phyloP scores from a whole-genome alignment of 1,140 invertebrate species.

The Uloborus diversus region DNA sequence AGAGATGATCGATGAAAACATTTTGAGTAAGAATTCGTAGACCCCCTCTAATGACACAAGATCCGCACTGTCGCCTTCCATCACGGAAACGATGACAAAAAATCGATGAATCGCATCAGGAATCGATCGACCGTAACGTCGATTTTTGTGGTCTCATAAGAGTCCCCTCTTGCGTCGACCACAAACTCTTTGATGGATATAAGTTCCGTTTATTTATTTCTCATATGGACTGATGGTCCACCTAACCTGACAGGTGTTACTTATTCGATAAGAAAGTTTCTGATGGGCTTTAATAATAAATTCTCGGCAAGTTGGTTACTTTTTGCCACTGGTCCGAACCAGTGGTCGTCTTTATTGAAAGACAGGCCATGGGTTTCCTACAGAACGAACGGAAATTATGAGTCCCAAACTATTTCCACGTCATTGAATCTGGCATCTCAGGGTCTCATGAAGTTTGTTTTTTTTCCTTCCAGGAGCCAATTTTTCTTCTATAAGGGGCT shows the following conservation, averaged over 20 bases:
- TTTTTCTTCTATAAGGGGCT: too few species aligned
- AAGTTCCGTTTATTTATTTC: background rate
- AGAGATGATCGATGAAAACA: conserved; percentile 23
- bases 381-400: too few species aligned
- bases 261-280: background rate
- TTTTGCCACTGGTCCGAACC: too few species aligned
- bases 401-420: too few species aligned
- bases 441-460: too few species aligned
- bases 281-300: conserved; percentile 30
- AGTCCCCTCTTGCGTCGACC: too few species aligned
- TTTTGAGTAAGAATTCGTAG: conserved; percentile 21
- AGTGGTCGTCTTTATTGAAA: too few species aligned
- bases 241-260: conserved; percentile 34
- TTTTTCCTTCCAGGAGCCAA: too few species aligned
- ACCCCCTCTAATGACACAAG: conserved; percentile 30
- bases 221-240: background rate
- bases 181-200: conserved; percentile 5
- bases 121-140: conserved; percentile 47
- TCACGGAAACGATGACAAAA: conserved; percentile 43
- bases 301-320: conserved; percentile 14
- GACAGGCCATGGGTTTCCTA: too few species aligned
- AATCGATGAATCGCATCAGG: conserved; percentile 42
- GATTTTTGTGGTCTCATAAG: conserved; percentile 50
- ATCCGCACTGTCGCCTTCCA: conserved; percentile 33
- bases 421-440: too few species aligned